Base-by-base conservation (phyloP, 1,140 invertebrate species). In the Probaryconus sp. region DNA sequence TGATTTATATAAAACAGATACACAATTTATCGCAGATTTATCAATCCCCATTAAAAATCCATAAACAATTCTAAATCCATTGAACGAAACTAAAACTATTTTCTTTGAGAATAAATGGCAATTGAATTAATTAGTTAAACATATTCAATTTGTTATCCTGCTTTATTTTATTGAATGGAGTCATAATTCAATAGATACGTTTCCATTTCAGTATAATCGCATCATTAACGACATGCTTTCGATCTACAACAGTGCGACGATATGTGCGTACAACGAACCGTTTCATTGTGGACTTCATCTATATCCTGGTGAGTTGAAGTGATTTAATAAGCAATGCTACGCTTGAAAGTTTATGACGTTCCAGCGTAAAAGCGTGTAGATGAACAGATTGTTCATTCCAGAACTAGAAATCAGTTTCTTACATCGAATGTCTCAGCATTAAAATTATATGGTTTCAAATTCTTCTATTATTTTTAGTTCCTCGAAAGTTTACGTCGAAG, bases 151-250 rank as follows among this genome's bases (percentile, higher is more conserved):
- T n/a, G n/a, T n/a, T n/a, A n/a, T n/a, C n/a, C n/a, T n/a, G n/a
- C n/a, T n/a, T n/a, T n/a, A n/a, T n/a, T n/a, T n/a, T n/a, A n/a
- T n/a, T n/a, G n/a, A n/a, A n/a, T n/a, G n/a, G n/a, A n/a, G n/a
- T n/a, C n/a, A n/a, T 50, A 3, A 5, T 33, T 30, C 2, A 55
- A 24, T 24, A 56, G 45, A 58, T 40, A 71, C 74, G 77, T 65
- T 76, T 75, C 75, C 58, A 55, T 89, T 89, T 1, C 87, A 96
- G 95, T 95, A 96, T 83, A 95, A 95, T 85, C 90, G 93, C 10
- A 85, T 96, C 10, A 92, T 95, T 56, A 95, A 96, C 79, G 93
- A 96, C 73, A 97, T 97, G 95, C 87, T 96, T 26, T 92, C 93
- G 1, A 92, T 96, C 9, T 97, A 96, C 87, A 95, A 96, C 78